These are phyloP conservation scores for Micrasema minimum DNA, from an alignment of 1,140 invertebrate genomes.

Conservation along the genomic window DNA sequence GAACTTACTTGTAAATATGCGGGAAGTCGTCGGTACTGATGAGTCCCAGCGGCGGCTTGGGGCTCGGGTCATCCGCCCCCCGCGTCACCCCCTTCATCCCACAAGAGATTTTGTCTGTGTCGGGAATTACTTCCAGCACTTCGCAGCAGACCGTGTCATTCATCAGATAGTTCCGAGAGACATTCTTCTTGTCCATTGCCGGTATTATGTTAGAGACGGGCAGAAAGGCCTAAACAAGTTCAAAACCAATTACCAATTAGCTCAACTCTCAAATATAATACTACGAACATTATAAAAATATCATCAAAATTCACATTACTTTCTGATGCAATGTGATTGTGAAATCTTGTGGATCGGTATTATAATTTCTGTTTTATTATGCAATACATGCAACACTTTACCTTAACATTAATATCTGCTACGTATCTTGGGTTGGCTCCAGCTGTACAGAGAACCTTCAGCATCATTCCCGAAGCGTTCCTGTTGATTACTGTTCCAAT, in stretches of 20 bases:
- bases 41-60: slow-evolving; percentile 81
- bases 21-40: slow-evolving; percentile 88
- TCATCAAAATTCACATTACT: too few relatives aligned
- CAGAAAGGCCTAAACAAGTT: slow-evolving; percentile 71
- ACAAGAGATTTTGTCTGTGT: slow-evolving; percentile 86
- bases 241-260: background rate
- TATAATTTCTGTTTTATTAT: too few relatives aligned
- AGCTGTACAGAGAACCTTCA: slow-evolving; percentile 85
- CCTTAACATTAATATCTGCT: slow-evolving; percentile 86
- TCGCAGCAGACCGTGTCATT: slow-evolving; percentile 89
- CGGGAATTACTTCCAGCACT: slow-evolving; percentile 85
- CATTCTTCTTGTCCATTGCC: slow-evolving; percentile 83
- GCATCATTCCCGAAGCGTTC: slow-evolving; percentile 78
- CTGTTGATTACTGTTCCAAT: slow-evolving; percentile 79
- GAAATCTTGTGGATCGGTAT: too few relatives aligned
- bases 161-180: slow-evolving; percentile 79
- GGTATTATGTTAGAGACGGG: slow-evolving; percentile 77
- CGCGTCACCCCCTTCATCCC: slow-evolving; percentile 84
- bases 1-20: slow-evolving; percentile 85
- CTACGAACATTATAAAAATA: background rate
- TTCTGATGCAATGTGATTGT: too few relatives aligned
- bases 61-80: slow-evolving; percentile 72
- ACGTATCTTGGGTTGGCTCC: slow-evolving; percentile 81
- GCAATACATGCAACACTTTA: too few relatives aligned
- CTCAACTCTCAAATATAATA: background rate